Evolutionary conservation across 2,113 vertebrate species (phyloP), one percentile per base, ranked within the genome.

Genomic region (Passer montanus): DNA sequence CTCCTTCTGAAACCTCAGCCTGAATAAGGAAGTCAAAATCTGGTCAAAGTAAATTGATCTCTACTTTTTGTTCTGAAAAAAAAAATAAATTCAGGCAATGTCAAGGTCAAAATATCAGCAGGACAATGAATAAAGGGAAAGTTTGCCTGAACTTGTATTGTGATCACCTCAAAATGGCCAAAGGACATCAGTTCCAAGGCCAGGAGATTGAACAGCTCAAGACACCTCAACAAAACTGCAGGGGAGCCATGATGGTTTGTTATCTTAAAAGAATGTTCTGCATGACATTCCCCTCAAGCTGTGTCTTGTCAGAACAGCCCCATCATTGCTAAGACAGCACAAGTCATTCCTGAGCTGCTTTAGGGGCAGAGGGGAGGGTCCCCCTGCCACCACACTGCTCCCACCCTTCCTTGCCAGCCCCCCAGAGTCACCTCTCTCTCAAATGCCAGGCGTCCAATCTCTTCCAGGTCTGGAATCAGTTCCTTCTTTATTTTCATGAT

Each of bases 401-500:
- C 31, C 2, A 12, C 0, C 41, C 56, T 31, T 23, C 27, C 33
- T 8, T 18, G 10, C 14, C 11, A 4, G 37, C 59, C 7, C 6
- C 69, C 47, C 55, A 33, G 15, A 69, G 52, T 95, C 88, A 98
- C 98, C 98, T 98, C 17, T 66, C 6, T 97, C 64, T 98, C 98
- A 2, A 97, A 98, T 41, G 96, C 96, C 87, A 89, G 90, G 0
- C 86, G 95, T 28, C 96, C 88, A 9, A 98, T 50, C 44, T 95
- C 56, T 2, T 43, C 15, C 84, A 98, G 68, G 24, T 97, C 70
- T 13, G 97, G 97, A 58, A 97, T 95, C 26, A 18, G 11, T 1
- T 82, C 15, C 56, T 92, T 95, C 20, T 96, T 10, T 67, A 98
- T 98, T 75, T 98, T 98, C 95, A 98, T 13, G 64, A 98, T 79